phyloP scores from a whole-genome alignment of 2,113 vertebrate species.

The Emberiza fucata region DNA sequence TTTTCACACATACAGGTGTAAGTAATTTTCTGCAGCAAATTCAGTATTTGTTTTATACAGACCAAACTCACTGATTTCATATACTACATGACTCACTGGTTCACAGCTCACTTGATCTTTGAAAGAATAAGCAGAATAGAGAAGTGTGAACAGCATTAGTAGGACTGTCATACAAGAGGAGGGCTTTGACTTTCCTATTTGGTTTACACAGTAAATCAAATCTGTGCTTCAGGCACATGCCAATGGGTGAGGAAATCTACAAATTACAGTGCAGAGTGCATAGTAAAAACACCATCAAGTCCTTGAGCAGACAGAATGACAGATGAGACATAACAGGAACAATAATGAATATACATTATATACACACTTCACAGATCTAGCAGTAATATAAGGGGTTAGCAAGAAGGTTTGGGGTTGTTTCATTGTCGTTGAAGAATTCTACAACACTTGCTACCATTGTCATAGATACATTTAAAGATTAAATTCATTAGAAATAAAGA shows the following conservation, averaged over 20 bases:
- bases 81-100: background rate
- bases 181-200: background rate
- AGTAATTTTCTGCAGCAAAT: background rate
- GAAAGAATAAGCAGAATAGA: background rate
- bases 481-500: background rate
- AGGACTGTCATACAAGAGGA: background rate
- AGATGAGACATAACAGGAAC: background rate
- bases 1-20: background rate
- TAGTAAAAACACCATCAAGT: background rate
- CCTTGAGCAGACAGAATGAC: background rate
- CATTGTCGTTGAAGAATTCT: background rate
- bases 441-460: background rate
- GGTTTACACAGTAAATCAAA: background rate
- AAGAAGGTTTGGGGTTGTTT: background rate
- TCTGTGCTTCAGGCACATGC: background rate
- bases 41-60: background rate
- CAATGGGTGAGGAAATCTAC: background rate
- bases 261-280: background rate
- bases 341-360: background rate
- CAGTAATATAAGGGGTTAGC: background rate
- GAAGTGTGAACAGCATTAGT: background rate
- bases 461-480: background rate
- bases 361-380: background rate
- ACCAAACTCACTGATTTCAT: background rate
- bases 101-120: background rate